Base-by-base conservation (phyloP, 2,888 invertebrate genomes). In the Limnephilus auricula region DNA sequence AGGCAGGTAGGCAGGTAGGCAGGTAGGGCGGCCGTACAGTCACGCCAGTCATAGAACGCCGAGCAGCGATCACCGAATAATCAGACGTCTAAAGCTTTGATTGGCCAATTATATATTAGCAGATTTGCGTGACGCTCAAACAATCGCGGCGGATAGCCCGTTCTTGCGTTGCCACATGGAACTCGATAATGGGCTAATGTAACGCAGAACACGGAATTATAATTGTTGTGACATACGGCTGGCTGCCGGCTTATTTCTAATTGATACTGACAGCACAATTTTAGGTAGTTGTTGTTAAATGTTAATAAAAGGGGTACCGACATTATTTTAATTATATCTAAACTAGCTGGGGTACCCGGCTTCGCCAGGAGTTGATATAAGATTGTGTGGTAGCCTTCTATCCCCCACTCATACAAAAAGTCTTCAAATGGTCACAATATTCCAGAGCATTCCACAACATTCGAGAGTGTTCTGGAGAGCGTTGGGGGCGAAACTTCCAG, bases 211-310 rank as follows among this genome's bases (percentile, higher is more conserved):
- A 65, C 65, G 65, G 25, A 65, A 6, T 65, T n/a, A 65, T 65
- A 65, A 65, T 65, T 65, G n/a, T 65, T 65, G 65, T 65, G 65
- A 65, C 65, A n/a, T 65, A n/a, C 65, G 65, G 65, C 65, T 65
- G 65, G 65, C 65, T 65, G 65, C 65, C 65, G 65, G 18, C 6
- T 25, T 25, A 65, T 65, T 65, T 65, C 65, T 65, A 65, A 25
- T 25, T 65, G 65, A 25, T 25, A 25, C 6, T 65, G 65, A n/a
- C 65, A 65, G 65, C 6, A 6, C 9, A n/a, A 9, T 9, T n/a
- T 6, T n/a, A 6, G 65, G 25, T 65, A 65, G 45, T 12, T 40
- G 12, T 10, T 3, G 34, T 34, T 34, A 34, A 34, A 37, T 15
- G 15, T 15, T 45, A 45, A 45, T 15, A 13, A 45, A 45, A 45